Evolutionary conservation across 2,888 invertebrate genomes (phyloP).

Genomic region (Tipula unca): DNA sequence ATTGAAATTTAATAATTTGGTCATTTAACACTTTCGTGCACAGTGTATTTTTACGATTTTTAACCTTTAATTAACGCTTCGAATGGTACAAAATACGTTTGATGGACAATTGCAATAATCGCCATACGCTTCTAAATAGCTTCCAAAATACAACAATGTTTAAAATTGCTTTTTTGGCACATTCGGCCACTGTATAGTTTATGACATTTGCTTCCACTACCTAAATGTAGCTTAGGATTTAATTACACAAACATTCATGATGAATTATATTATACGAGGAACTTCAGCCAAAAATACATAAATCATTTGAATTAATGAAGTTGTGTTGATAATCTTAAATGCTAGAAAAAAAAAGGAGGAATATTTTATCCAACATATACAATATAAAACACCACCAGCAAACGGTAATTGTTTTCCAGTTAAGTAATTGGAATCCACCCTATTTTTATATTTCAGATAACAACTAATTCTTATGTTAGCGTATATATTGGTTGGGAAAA

Average conservation of each 20-base stretch:
- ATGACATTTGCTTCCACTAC: no score
- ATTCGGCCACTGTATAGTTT: no score
- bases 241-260: not conserved
- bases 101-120: no score
- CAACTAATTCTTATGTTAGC: constrained; percentile 9
- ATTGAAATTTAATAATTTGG: no score
- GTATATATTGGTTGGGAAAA: not conserved
- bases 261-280: not conserved
- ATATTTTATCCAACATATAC: not conserved
- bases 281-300: not conserved
- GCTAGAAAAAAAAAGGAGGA: not conserved
- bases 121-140: no score
- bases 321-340: not conserved
- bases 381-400: not conserved
- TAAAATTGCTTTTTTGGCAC: no score
- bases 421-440: constrained; percentile 14
- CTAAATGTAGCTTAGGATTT: not conserved
- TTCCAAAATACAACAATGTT: no score
- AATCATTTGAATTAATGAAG: not conserved
- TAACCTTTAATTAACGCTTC: no score
- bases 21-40: no score
- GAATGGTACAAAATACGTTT: no score
- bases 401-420: not conserved
- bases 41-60: no score
- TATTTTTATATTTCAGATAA: not conserved